Evolutionary conservation across 2,797 vertebrate species (phyloP).

Genomic region (Parambassis ranga): DNA sequence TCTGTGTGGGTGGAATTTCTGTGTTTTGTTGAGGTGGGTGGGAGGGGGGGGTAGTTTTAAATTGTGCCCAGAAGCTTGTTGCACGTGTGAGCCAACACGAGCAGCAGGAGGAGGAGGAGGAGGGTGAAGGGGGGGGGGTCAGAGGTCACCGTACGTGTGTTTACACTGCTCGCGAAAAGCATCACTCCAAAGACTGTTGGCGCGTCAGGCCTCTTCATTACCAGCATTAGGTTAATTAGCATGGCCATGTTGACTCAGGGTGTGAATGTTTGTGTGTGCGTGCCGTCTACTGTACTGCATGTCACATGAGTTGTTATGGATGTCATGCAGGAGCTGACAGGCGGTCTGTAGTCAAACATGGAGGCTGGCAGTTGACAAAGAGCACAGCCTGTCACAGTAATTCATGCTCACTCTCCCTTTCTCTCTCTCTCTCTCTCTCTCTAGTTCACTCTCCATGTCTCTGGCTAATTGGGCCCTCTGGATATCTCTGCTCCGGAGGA

Average conservation of each 20-base stretch:
- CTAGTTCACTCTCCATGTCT: constrained; percentile 38
- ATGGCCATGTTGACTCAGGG: constrained; percentile 30
- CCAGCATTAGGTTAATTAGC: constrained; percentile 66
- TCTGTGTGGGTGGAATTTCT: constrained; percentile 10
- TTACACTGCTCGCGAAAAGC: constrained; percentile 32
- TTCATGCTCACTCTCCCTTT: constrained; percentile 16
- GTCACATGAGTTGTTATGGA: constrained; percentile 57
- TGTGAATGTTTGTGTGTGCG: not conserved
- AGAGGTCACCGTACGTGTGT: constrained; percentile 42
- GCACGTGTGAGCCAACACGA: too few species aligned
- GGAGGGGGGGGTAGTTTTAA: not conserved
- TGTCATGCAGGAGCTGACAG: constrained; percentile 59
- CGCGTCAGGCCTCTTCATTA: constrained; percentile 62
- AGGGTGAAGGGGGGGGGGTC: constrained; percentile 34
- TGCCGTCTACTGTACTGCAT: not conserved
- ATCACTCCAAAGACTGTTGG: constrained; percentile 50
- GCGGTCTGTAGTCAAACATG: constrained; percentile 61
- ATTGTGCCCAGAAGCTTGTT: not conserved
- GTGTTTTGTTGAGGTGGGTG: too few species aligned
- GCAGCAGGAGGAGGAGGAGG: not conserved
- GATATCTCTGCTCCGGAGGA: constrained; percentile 63
- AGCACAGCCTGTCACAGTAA: constrained; percentile 55
- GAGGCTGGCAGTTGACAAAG: constrained; percentile 69
- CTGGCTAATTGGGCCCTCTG: constrained; percentile 71
- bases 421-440: constrained; percentile 3